Evolutionary conservation across 2,797 vertebrate species (phyloP), one percentile per base, ranked within the genome.

Genomic region (Melanotaenia parkinsoni): DNA sequence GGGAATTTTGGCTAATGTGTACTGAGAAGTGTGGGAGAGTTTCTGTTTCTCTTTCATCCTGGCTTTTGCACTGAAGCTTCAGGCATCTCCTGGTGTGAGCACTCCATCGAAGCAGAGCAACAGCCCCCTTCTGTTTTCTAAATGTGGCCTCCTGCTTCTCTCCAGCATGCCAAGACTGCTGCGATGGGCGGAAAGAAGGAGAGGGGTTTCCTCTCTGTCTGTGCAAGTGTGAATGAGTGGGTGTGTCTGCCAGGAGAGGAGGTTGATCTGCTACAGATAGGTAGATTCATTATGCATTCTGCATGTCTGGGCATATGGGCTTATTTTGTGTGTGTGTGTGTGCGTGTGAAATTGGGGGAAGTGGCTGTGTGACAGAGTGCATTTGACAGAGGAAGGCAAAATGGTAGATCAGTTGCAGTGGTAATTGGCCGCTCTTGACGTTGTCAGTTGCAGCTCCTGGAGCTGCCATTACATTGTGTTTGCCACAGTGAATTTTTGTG

Each of bases 361-460:
- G 70, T 43, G 74, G 58, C 54, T 68, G 67, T 75, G 70, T 83
- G 84, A 88, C 71, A 69, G 80, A 65, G 72, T 43, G 14, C 73
- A 70, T 88, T 77, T 87, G 84, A 86, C 79, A 77, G 84, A 84
- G 79, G 76, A 68, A 83, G 79, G 82, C 66, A 88, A 86, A 89
- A 86, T 84, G 77, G 74, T 76, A 70, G 88, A 91, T 92, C 91
- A 88, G 88, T 88, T 69, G 66, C 72, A 11, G 67, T 85, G 82
- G 90, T 91, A 92, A 92, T 92, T 93, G 88, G 84, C 67, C 67
- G 63, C 83, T 88, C 83, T 91, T 90, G 86, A 90, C 84, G 73
- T 84, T 84, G 85, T 89, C 82, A 84, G 88, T 83, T 83, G 81
- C 82, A 33, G 68, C 6, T 71, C 78, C 84, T 88, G 45, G 62